These are phyloP conservation scores for Prunella himalayana DNA, from an alignment of 2,113 vertebrate genomes.

Conservation along the genomic window DNA sequence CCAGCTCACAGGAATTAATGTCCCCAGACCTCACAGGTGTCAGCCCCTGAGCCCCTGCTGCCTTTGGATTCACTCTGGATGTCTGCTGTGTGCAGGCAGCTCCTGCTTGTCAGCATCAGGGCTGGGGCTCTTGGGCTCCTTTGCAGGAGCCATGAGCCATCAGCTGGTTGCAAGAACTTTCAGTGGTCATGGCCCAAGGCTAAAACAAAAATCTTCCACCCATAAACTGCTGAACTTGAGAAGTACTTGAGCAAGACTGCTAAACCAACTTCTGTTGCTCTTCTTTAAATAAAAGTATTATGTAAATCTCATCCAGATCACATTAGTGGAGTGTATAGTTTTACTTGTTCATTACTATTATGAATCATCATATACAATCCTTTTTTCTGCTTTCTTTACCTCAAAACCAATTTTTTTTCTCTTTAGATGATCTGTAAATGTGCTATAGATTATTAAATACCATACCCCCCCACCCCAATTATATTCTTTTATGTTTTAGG, in stretches of 20 bases:
- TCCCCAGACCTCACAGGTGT: background rate
- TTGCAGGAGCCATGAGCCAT: background rate
- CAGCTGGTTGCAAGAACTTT: background rate
- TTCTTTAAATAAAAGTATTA: background rate
- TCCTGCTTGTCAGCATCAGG: background rate
- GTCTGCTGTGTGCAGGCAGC: background rate
- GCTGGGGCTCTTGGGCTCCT: fast-evolving
- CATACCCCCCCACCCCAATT: background rate
- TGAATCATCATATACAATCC: background rate
- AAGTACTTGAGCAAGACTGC: background rate
- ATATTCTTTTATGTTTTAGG: background rate
- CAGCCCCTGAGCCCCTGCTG: background rate
- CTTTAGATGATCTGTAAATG: background rate
- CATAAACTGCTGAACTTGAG: background rate
- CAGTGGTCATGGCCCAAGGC: background rate
- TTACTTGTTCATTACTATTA: background rate
- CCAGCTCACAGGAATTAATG: background rate
- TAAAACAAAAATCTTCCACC: background rate
- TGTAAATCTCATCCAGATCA: background rate
- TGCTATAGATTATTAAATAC: background rate
- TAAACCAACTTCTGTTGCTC: background rate
- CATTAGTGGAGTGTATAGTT: background rate
- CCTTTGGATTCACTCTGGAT: fast-evolving
- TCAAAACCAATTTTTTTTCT: background rate
- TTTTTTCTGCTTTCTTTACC: background rate